Percentiles rank a stretch among this genome's conserved stretches.
phyloP scores from a whole-genome alignment of 2,888 invertebrate genomes.

The Lithosia quadra region DNA sequence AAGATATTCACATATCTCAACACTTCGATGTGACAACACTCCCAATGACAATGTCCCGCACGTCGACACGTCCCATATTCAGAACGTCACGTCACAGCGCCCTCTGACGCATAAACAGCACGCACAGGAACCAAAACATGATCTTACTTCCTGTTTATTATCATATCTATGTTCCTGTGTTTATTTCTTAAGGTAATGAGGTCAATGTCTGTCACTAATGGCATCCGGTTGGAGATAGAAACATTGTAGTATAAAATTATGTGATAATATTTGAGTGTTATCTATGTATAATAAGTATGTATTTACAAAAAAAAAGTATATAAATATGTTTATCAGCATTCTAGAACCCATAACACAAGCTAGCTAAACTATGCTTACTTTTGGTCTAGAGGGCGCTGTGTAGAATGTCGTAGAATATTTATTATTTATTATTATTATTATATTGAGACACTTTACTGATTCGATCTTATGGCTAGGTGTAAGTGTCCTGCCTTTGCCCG shows the following conservation, averaged over 20 bases:
- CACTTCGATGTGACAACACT: conserved; percentile 38
- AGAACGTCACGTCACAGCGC: conserved; percentile 55
- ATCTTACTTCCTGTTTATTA: conserved; percentile 61
- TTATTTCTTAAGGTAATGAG: conserved; percentile 34
- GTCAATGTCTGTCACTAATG: conserved; percentile 27
- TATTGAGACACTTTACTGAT: too few relatives aligned
- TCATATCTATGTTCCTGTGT: conserved; percentile 27
- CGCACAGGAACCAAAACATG: conserved; percentile 59
- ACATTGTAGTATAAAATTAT: neutral
- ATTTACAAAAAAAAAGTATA: too few relatives aligned
- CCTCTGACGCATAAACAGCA: conserved; percentile 64
- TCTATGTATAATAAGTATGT: too few relatives aligned
- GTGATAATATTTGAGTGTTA: too few relatives aligned
- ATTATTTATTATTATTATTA: too few relatives aligned
- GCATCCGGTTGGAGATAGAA: conserved; percentile 2
- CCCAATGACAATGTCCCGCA: conserved; percentile 50
- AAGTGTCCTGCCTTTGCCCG: too few relatives aligned
- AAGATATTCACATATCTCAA: conserved; percentile 11
- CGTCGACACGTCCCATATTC: conserved; percentile 52
- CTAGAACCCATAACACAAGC: too few relatives aligned
- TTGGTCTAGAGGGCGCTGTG: too few relatives aligned
- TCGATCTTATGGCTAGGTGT: too few relatives aligned
- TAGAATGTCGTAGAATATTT: too few relatives aligned
- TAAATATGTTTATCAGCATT: too few relatives aligned
- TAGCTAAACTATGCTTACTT: too few relatives aligned